phyloP scores from a whole-genome alignment of 2,888 invertebrate species.

The Polymixis flavicincta region DNA sequence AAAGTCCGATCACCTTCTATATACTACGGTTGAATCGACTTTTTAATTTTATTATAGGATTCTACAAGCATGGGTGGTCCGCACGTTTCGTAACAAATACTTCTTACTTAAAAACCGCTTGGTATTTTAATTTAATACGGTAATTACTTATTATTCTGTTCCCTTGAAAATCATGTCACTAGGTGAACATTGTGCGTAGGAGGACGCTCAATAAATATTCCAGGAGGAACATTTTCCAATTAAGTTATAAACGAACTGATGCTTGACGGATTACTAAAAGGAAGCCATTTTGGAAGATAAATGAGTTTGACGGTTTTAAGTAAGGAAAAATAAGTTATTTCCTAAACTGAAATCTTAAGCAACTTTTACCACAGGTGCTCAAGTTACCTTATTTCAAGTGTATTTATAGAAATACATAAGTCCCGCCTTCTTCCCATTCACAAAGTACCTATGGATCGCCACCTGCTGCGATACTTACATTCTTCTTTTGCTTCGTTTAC shows the following conservation, averaged over 20 bases:
- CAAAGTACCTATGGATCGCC: background rate
- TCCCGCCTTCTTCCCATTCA: background rate
- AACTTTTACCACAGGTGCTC: background rate
- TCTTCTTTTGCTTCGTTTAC: no score
- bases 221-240: background rate
- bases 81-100: no score
- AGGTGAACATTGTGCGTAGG: background rate
- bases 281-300: background rate
- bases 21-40: no score
- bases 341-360: background rate
- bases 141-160: background rate
- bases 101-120: background rate
- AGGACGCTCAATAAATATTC: background rate
- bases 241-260: background rate
- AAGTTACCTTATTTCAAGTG: background rate
- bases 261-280: slow-evolving; percentile 11
- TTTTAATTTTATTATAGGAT: no score
- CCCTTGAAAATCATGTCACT: background rate
- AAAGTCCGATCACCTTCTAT: no score
- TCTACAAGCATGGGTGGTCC: no score
- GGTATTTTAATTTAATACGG: background rate
- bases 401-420: background rate
- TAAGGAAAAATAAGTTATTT: slow-evolving; percentile 10
- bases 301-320: background rate
- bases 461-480: no score